Percentiles rank a stretch among this genome's conserved stretches.
Conservation (phyloP, 1,140 invertebrate genomes). For the Drosophila obscura region DNA sequence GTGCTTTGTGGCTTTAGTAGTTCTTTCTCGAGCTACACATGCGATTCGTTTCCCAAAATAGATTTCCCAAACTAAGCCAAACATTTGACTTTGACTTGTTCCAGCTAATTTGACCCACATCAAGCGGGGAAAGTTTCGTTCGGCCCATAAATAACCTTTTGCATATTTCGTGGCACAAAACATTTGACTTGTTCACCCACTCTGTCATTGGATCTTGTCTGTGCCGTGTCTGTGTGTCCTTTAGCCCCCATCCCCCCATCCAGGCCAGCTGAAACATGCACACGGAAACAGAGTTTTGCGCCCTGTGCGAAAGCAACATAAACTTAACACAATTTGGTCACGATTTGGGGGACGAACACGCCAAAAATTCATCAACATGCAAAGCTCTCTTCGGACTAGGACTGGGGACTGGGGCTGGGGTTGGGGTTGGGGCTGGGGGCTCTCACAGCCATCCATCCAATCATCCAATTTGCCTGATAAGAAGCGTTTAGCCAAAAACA, state of each 20-base stretch:
- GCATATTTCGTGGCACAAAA: conserved; percentile 26
- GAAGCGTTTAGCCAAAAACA: conserved; percentile 79
- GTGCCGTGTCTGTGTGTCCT: conserved; percentile 27
- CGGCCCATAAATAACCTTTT: conserved; percentile 38
- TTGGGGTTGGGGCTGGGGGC: too few relatives aligned
- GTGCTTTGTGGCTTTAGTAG: too few relatives aligned
- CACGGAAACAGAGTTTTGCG: conserved; percentile 3
- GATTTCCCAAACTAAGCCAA: neutral
- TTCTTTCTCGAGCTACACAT: too few relatives aligned
- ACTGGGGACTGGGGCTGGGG: neutral
- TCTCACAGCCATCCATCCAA: conserved; percentile 16
- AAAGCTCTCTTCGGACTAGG: conserved; percentile 26
- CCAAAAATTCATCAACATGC: conserved; percentile 78
- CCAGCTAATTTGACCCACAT: conserved; percentile 33
- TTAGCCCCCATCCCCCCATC: neutral
- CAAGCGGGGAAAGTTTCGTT: conserved; percentile 9
- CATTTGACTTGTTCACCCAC: conserved; percentile 38
- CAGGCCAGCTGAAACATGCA: conserved; percentile 16
- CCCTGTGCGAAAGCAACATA: conserved; percentile 25
- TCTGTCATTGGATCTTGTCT: conserved; percentile 5
- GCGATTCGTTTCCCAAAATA: neutral
- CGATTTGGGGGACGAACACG: conserved; percentile 74
- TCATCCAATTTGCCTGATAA: conserved; percentile 80
- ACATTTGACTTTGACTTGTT: conserved; percentile 15
- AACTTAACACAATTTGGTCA: conserved; percentile 79